Conservation (phyloP, 2,888 invertebrate species). For the Eulithis prunata region DNA sequence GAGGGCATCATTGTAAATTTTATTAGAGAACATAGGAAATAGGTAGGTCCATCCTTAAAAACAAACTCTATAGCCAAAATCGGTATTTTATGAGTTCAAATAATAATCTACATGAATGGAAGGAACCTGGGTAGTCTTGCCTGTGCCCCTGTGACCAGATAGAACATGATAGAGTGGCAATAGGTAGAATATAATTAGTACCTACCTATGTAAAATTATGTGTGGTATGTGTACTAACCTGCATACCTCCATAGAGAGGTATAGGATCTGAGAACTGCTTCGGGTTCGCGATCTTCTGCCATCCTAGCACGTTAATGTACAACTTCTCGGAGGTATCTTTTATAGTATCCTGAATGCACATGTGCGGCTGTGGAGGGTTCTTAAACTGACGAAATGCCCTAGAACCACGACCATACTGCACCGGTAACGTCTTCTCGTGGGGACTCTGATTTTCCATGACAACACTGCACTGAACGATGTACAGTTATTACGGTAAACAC, state of each 20-base stretch:
- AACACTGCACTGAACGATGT: conserved; percentile 38
- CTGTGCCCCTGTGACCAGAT: no score
- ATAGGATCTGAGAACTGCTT: conserved; percentile 87
- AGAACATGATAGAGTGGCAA: no score
- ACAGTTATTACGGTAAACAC: conserved; percentile 52
- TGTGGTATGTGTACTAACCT: conserved; percentile 64
- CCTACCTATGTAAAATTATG: not conserved
- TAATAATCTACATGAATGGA: no score
- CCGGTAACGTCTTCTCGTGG: conserved; percentile 75
- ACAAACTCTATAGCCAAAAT: no score
- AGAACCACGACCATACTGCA: conserved; percentile 84
- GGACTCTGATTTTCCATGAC: conserved; percentile 77
- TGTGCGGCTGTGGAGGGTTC: conserved; percentile 90
- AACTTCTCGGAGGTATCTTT: conserved; percentile 84
- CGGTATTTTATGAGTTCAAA: no score
- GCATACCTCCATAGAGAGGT: conserved; percentile 89
- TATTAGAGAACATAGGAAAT: no score
- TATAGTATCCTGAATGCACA: conserved; percentile 88
- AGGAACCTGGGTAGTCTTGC: no score
- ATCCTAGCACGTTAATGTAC: conserved; percentile 88
- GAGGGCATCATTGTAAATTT: no score
- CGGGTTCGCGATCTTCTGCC: conserved; percentile 89
- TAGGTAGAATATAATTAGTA: no score
- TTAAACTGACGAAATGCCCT: conserved; percentile 87
- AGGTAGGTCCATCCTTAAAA: no score